phyloP scores from a whole-genome alignment of 2,797 vertebrate genomes.

The Carcharodon carcharias region DNA sequence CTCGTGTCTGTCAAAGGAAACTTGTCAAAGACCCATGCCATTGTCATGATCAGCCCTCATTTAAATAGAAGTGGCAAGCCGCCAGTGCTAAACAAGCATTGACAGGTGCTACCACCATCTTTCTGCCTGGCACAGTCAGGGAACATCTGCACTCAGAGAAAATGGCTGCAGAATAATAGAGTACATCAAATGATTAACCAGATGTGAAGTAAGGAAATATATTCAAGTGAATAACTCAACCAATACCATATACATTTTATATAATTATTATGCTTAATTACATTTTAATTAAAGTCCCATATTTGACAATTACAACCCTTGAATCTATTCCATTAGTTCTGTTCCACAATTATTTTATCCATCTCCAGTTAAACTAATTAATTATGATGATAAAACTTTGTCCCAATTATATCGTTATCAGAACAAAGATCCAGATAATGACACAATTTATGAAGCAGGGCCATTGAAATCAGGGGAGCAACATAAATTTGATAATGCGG shows the following conservation, averaged over 20 bases:
- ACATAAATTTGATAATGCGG: not conserved
- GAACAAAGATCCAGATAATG: not conserved
- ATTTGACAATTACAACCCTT: not conserved
- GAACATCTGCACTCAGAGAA: not conserved
- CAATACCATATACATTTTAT: not conserved
- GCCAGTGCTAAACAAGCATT: too few relatives aligned
- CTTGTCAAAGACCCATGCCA: not conserved
- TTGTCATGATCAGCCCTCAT: not conserved
- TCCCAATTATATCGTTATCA: not conserved
- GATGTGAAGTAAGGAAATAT: not conserved
- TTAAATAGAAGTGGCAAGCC: not conserved
- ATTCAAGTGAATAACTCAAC: slow-evolving; percentile 2
- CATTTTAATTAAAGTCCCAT: not conserved
- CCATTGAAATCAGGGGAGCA: not conserved
- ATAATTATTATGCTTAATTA: not conserved
- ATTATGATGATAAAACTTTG: not conserved
- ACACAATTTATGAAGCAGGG: not conserved
- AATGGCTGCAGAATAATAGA: not conserved
- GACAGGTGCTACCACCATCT: not conserved
- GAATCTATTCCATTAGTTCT: not conserved
- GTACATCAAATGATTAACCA: not conserved
- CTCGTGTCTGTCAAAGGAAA: too few relatives aligned
- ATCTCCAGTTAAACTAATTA: not conserved
- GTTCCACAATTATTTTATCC: not conserved
- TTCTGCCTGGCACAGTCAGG: not conserved